phyloP scores from a whole-genome alignment of 2,797 vertebrate species.

The Vultur gryphus region DNA sequence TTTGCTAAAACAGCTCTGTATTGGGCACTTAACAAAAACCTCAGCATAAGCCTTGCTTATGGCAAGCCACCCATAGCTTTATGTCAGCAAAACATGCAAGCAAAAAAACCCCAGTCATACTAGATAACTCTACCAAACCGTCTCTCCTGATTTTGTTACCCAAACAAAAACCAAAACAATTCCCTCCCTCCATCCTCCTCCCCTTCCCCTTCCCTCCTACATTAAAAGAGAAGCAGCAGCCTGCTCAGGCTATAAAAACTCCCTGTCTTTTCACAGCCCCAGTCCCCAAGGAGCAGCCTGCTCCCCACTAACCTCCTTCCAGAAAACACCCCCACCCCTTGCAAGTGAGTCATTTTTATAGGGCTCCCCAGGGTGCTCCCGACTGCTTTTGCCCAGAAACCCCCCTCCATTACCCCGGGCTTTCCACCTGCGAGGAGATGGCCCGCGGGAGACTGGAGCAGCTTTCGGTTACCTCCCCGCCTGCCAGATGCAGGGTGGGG shows the following conservation, averaged over 20 bases:
- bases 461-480: neutral
- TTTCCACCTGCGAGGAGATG: constrained; percentile 43
- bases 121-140: neutral
- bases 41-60: neutral
- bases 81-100: neutral
- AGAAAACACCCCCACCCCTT: neutral
- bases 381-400: neutral
- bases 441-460: rapidly evolving
- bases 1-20: neutral
- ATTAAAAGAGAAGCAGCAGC: constrained; percentile 17
- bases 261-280: constrained; percentile 2
- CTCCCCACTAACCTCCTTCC: neutral
- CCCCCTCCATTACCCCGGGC: neutral
- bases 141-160: constrained; percentile 37
- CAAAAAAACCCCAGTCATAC: neutral
- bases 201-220: neutral
- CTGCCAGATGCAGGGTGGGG: constrained; percentile 57
- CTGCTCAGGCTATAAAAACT: constrained; percentile 3
- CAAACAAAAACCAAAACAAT: constrained; percentile 53
- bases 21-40: neutral
- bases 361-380: neutral
- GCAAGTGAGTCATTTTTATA: constrained; percentile 5
- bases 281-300: neutral
- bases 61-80: neutral
- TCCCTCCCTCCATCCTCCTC: neutral